phyloP scores from a whole-genome alignment of 2,888 invertebrate genomes.

The Notodonta dromedarius region DNA sequence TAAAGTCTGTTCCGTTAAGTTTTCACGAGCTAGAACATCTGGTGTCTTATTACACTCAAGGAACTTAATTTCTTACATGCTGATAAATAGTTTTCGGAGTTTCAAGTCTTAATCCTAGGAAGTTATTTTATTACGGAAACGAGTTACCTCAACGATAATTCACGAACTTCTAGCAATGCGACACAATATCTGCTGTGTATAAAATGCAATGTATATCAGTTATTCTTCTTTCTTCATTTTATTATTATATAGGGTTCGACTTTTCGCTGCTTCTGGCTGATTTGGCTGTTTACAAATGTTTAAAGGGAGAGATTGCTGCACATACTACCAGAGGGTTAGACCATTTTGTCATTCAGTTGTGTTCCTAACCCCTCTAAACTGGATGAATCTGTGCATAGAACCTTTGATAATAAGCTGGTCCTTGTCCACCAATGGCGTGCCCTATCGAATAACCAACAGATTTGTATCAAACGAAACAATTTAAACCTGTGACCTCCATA shows the following conservation, averaged over 20 bases:
- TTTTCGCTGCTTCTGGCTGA: too few relatives aligned
- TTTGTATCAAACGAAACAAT: background rate
- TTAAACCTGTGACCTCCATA: slow-evolving; percentile 1
- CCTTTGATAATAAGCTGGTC: background rate
- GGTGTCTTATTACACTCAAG: slow-evolving; percentile 32
- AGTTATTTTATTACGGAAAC: background rate
- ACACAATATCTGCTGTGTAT: too few relatives aligned
- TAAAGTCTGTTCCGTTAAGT: slow-evolving; percentile 10
- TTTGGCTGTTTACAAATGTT: too few relatives aligned
- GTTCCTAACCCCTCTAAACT: too few relatives aligned
- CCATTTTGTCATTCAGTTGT: too few relatives aligned
- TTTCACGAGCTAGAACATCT: slow-evolving; percentile 25
- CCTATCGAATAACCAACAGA: background rate
- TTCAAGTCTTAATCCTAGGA: slow-evolving; percentile 2
- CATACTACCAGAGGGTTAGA: too few relatives aligned
- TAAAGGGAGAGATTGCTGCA: too few relatives aligned
- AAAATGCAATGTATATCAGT: too few relatives aligned
- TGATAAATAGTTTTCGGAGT: slow-evolving; percentile 25
- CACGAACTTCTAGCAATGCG: too few relatives aligned
- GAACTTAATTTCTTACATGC: slow-evolving; percentile 39
- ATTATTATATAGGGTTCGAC: too few relatives aligned
- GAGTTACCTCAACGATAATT: background rate
- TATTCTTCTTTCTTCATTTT: too few relatives aligned
- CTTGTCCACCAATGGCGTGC: background rate
- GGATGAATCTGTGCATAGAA: too few relatives aligned